Evolutionary conservation across 2,888 invertebrate genomes (phyloP), one percentile per base, ranked within the genome.

Genomic region (Drosophila borealis): DNA sequence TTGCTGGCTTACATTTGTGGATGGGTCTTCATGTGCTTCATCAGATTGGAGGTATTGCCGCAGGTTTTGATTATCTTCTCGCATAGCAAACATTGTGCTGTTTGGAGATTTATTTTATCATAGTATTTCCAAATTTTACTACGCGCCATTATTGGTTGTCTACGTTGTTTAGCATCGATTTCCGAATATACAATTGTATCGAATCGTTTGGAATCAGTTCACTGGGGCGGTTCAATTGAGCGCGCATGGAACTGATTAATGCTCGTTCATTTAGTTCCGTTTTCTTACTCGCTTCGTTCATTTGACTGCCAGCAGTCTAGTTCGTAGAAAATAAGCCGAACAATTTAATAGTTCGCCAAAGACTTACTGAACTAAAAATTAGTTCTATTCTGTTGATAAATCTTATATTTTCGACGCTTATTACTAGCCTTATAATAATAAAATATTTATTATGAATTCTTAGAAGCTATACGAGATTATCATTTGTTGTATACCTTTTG

Each of bases 81-180:
- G 73, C 80, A 80, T 1, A 80, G 65, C 42, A 67, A 19, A 41
- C 80, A 80, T 76, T 73, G 80, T 45, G 80, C 80, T 8, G 78
- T 76, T 10, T 70, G 78, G n/a, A 73, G 60, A 61, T 76, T 48
- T 44, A 80, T 36, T 49, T 80, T 80, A 44, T 80, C 80, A 46
- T 81, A 80, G 49, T 70, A 80, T 54, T 81, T 80, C 80, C 80
- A 80, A 76, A 80, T 78, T 76, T 80, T 80, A 48, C 80, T 80
- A 53, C 81, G 81, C 72, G 79, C 80, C 81, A 81, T 81, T 79
- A 60, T 74, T 66, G 56, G 37, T 57, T 64, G 49, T 61, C 53
- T 72, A 48, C 21, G 46, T 54, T 53, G n/a, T 56, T 59, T 63
- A 39, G 76, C 76, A 72, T 76, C 76, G 74, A 70, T 65, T 70